Conservation (phyloP, 2,888 invertebrate genomes). For the Noctua comes region DNA sequence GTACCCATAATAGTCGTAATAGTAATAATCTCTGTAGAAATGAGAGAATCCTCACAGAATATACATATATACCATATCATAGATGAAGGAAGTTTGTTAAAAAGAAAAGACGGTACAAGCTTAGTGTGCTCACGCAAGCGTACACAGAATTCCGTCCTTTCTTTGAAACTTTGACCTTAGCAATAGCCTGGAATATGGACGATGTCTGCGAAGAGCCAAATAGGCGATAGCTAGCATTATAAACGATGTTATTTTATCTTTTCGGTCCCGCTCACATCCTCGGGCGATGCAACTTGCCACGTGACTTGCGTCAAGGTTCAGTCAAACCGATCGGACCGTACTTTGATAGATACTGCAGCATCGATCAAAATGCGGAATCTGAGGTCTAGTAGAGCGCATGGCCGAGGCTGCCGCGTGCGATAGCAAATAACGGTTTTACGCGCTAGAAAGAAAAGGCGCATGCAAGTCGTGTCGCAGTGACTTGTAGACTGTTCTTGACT, state of each 20-base stretch:
- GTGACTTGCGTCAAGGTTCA: background rate
- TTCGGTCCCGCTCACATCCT: background rate
- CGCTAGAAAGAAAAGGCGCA: too few relatives aligned
- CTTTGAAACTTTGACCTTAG: conserved; percentile 53
- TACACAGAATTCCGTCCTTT: conserved; percentile 38
- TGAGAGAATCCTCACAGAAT: background rate
- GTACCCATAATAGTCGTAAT: too few relatives aligned
- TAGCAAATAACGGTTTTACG: background rate
- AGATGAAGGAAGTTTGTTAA: conserved; percentile 24
- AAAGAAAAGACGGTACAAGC: conserved; percentile 36
- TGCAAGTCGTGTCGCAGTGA: background rate
- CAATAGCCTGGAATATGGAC: conserved; percentile 13
- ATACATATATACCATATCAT: background rate
- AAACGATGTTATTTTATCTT: conserved; percentile 12
- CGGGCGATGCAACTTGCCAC: background rate
- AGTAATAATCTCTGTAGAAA: background rate
- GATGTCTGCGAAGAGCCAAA: background rate
- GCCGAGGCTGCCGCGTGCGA: background rate
- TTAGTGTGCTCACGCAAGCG: conserved; percentile 33
- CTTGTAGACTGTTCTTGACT: background rate
- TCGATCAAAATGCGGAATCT: too few relatives aligned
- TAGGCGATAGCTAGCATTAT: background rate
- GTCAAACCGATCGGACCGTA: background rate
- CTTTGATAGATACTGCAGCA: background rate
- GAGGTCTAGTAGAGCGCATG: too few relatives aligned